These are phyloP conservation scores for Paramormyrops hopkinsi DNA, from an alignment of 2,797 vertebrate species.

Conservation along the genomic window DNA sequence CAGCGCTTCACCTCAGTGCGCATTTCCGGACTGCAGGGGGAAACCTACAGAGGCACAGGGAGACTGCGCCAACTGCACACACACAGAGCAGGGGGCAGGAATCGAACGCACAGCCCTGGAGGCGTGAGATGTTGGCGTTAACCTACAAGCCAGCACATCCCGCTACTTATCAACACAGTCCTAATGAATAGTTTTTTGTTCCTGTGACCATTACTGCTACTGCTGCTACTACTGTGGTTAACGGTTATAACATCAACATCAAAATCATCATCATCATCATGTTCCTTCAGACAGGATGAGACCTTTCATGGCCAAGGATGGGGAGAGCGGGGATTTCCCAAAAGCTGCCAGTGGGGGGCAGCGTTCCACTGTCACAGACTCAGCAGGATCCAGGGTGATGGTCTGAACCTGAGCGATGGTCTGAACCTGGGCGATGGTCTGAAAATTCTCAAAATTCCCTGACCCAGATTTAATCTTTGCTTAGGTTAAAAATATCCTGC, in stretches of 20 bases:
- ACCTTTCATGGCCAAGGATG: neutral
- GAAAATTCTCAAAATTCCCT: slow-evolving; percentile 13
- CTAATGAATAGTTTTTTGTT: neutral
- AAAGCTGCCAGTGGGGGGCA: neutral
- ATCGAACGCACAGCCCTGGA: neutral
- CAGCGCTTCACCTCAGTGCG: neutral
- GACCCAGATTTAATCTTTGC: slow-evolving; percentile 15
- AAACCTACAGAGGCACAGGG: neutral
- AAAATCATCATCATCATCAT: neutral
- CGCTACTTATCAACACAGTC: neutral
- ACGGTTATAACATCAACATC: neutral
- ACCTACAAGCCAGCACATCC: neutral
- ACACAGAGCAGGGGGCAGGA: neutral
- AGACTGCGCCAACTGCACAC: neutral
- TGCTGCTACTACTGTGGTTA: neutral
- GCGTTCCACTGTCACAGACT: neutral
- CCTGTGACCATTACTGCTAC: neutral
- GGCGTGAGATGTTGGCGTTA: neutral
- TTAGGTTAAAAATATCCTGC: slow-evolving; percentile 18
- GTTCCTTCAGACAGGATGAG: neutral
- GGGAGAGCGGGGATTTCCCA: neutral
- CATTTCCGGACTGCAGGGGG: neutral
- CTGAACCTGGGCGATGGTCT: neutral
- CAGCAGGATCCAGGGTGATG: neutral
- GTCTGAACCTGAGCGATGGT: neutral